Base-by-base conservation (phyloP, 2,797 vertebrate genomes). In the Propithecus deckenii region DNA sequence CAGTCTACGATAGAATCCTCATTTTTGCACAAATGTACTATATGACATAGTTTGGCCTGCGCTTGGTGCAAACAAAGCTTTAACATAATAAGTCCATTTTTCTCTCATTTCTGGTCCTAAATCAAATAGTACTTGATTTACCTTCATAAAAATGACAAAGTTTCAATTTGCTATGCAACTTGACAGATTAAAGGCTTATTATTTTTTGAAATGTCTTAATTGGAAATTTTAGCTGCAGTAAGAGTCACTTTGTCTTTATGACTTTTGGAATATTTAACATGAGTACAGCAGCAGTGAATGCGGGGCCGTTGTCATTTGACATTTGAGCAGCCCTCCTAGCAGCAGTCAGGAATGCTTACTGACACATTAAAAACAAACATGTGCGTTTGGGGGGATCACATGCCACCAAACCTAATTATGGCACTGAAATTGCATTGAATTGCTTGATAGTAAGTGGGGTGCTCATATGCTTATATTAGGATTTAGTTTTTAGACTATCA, bases 81-180 rank as follows among this genome's bases (percentile, higher is more conserved):
- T 46, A 32, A 76, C 76, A 38, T 67, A 28, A 22, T 59, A 86
- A 81, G 18, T 18, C 30, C 17, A 15, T 1, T 35, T 65, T 95
- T 80, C 20, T 25, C 41, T 65, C 32, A 61, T 87, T 85, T 87
- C 13, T 43, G 32, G n/a, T 75, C 43, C 46, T 88, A 65, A 87
- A 75, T 90, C 50, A 46, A 79, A 76, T 48, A 46, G 22, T 59
- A 30, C 46, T 92, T 93, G 22, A 87, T 89, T 91, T 91, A 85
- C 59, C 17, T 76, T 85, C 74, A 46, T 86, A 63, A 86, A 95
- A 83, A 76, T 43, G 18, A 41, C 25, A 18, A 12, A 48, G 11
- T 86, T 89, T 86, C 43, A 32, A 71, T 83, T 81, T 76, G 76
- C 11, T 65, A 11, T 86, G 18, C 80, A 65, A 46, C 61, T 85